phyloP scores from a whole-genome alignment of 2,113 vertebrate genomes.

The Paraplagusia blochii region DNA sequence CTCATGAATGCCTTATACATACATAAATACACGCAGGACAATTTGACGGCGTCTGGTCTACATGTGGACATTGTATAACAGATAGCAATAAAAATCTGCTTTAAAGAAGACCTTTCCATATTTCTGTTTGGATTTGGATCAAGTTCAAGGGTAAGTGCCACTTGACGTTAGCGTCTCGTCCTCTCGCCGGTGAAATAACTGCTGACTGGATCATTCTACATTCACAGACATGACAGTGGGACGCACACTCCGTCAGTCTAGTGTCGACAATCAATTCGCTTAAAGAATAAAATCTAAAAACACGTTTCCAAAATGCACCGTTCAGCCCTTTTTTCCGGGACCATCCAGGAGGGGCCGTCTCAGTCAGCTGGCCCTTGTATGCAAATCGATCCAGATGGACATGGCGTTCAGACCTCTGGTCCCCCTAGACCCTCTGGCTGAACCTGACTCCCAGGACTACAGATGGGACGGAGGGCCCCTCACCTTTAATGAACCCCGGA shows the following conservation, averaged over 20 bases:
- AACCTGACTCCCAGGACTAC: slow-evolving; percentile 78
- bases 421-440: slow-evolving; percentile 71
- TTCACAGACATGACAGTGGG: slow-evolving; percentile 53
- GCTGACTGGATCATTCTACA: slow-evolving; percentile 28
- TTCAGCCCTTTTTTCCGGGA: slow-evolving; percentile 40
- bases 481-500: slow-evolving; percentile 71
- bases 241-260: slow-evolving; percentile 27
- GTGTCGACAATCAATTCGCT: slow-evolving; percentile 71
- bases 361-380: slow-evolving; percentile 68
- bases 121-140: slow-evolving; percentile 12
- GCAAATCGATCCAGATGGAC: slow-evolving; percentile 78
- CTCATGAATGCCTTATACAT: slow-evolving; percentile 55
- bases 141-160: slow-evolving; percentile 34
- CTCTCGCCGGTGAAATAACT: slow-evolving; percentile 22
- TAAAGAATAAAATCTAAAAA: slow-evolving; percentile 65
- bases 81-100: slow-evolving; percentile 10
- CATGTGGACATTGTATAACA: slow-evolving; percentile 1
- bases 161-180: slow-evolving; percentile 31
- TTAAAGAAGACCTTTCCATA: not conserved
- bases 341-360: slow-evolving; percentile 36
- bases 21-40: slow-evolving; percentile 21
- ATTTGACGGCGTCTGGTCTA: not conserved
- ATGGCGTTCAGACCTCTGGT: slow-evolving; percentile 65
- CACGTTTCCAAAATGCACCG: slow-evolving; percentile 66
- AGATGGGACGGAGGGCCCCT: slow-evolving; percentile 69